Percentiles rank a stretch among this genome's conserved stretches.
These are phyloP conservation scores for Byasa hedistus DNA, from an alignment of 2,888 invertebrate species.

Conservation along the genomic window DNA sequence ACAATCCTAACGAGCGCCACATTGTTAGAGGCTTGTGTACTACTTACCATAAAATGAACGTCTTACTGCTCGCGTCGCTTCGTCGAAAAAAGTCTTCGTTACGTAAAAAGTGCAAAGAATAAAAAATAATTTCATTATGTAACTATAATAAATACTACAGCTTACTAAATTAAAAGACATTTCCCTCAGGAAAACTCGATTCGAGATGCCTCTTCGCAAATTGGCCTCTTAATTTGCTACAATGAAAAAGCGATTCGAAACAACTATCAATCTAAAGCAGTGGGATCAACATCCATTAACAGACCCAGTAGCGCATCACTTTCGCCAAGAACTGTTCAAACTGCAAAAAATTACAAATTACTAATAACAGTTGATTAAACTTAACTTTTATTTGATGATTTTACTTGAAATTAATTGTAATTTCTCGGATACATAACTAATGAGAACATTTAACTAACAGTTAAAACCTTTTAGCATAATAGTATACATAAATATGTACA, in stretches of 20 bases:
- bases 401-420: no score
- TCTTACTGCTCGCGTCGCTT: no score
- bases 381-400: no score
- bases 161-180: neutral
- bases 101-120: neutral
- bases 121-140: neutral
- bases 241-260: slow-evolving; percentile 2
- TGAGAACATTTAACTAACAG: no score
- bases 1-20: no score
- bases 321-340: neutral
- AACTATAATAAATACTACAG: neutral
- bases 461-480: no score
- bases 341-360: neutral
- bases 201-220: neutral
- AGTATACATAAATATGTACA: no score
- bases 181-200: neutral
- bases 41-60: no score
- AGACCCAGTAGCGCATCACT: neutral
- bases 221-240: neutral
- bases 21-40: no score
- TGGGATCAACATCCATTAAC: slow-evolving; percentile 2
- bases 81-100: no score
- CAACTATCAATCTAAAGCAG: neutral
- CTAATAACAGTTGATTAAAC: no score
- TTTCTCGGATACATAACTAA: no score